Percentiles rank a stretch among this genome's conserved stretches.
Conservation (phyloP, 2,888 invertebrate species). For the Eretmocerus hayati region DNA sequence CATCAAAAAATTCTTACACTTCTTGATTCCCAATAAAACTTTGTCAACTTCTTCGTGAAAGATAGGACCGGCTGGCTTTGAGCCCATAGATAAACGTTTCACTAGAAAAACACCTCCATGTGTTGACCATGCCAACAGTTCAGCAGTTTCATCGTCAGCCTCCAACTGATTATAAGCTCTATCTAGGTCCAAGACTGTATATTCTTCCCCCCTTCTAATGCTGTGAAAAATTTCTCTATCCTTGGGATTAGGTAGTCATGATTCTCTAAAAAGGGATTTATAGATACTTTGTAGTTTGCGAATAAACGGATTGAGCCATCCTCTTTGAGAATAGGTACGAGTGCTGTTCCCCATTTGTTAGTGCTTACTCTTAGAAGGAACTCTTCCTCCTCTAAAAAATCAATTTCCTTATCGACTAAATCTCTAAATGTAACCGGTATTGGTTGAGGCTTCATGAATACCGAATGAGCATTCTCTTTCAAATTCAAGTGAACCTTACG, state of each 20-base stretch:
- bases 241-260: constrained; percentile 26
- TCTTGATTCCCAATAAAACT: constrained; percentile 35
- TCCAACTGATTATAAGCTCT: constrained; percentile 38
- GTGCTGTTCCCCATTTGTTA: constrained; percentile 34
- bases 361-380: constrained; percentile 24
- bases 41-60: constrained; percentile 33
- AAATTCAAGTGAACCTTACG: too few species aligned
- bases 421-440: constrained; percentile 28
- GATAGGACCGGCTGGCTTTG: constrained; percentile 27
- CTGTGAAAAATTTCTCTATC: constrained; percentile 21
- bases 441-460: constrained; percentile 23
- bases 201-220: constrained; percentile 16
- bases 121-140: constrained; percentile 31
- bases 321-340: constrained; percentile 37
- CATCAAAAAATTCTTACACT: constrained; percentile 42
- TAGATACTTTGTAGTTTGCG: constrained; percentile 35
- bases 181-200: constrained; percentile 32
- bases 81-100: constrained; percentile 17
- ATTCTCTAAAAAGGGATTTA: constrained; percentile 30
- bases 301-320: constrained; percentile 27
- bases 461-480: constrained; percentile 19
- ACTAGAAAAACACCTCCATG: constrained; percentile 31
- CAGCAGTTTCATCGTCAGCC: constrained; percentile 29
- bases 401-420: constrained; percentile 26
- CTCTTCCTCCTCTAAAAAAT: constrained; percentile 21